Base-by-base conservation (phyloP, 2,113 vertebrate species). In the Verasper variegatus region DNA sequence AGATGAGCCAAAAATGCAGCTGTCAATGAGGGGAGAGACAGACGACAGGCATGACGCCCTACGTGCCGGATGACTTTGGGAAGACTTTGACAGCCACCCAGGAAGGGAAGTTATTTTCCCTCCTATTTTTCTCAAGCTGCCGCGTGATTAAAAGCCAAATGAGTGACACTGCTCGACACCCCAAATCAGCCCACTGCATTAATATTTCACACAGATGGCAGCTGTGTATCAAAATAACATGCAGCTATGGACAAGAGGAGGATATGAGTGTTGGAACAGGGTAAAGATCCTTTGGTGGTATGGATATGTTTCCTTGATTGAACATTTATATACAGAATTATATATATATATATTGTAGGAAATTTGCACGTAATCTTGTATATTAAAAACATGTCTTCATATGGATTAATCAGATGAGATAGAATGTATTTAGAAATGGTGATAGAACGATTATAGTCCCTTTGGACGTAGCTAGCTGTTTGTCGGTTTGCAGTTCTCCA, bases 61-160 rank as follows among this genome's bases (percentile, higher is more conserved):
- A 68, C 86, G 83, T 85, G 84, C 90, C 84, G 88, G 79, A 89
- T 92, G 94, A 95, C 93, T 94, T 94, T 94, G 93, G 88, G 88
- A 92, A 91, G 90, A 93, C 92, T 93, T 94, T 94, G 93, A 94
- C 89, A 91, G 91, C 93, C 88, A 88, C 88, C 84, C 83, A 88
- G 90, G 86, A 92, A 88, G 88, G 76, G 69, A 85, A 93, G 86
- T 91, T 90, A 89, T 90, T 82, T 92, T 91, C 83, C 86, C 86
- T 89, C 85, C 90, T 92, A 55, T 92, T 93, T 92, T 91, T 88
- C 88, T 90, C 90, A 85, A 88, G 85, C 90, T 89, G 88, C 87
- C 68, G 86, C 90, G 94, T 94, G 93, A 95, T 95, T 95, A 94
- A 95, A 95, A 94, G 92, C 90, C 91, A 94, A 93, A 94, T 94